These are phyloP conservation scores for Hydraecia micacea DNA, from an alignment of 2,888 invertebrate species.

Conservation along the genomic window DNA sequence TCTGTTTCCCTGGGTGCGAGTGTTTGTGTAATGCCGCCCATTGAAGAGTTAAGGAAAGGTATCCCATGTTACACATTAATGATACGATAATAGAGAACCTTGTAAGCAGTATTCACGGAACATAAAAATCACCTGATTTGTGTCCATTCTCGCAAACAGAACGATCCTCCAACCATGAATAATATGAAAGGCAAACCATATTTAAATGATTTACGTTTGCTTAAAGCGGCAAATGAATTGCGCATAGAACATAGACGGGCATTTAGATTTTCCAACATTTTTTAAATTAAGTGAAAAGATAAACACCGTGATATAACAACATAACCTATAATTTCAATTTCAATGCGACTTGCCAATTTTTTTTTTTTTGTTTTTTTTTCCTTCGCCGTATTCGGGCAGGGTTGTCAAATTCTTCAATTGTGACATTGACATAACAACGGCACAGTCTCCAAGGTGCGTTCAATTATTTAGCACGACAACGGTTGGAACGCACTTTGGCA, in stretches of 20 bases:
- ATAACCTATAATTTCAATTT: conserved; percentile 42
- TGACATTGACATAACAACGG: background rate
- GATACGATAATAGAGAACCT: background rate
- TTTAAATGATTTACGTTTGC: conserved; percentile 78
- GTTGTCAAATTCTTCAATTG: background rate
- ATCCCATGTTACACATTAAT: background rate
- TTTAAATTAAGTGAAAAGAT: conserved; percentile 17
- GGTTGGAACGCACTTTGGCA: background rate
- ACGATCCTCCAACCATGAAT: conserved; percentile 94
- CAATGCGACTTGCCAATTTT: too few species aligned
- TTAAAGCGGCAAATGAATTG: conserved; percentile 76
- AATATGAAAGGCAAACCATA: conserved; percentile 94
- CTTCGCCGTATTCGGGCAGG: too few species aligned
- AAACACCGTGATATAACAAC: conserved; percentile 43
- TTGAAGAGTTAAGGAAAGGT: background rate
- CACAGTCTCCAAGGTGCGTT: background rate
- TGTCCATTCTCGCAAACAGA: conserved; percentile 94
- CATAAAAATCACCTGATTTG: conserved; percentile 90
- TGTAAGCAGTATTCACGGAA: background rate
- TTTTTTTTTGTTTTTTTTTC: too few species aligned
- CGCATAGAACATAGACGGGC: conserved; percentile 63
- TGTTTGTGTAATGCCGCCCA: background rate
- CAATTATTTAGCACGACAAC: background rate
- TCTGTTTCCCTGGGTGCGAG: background rate
- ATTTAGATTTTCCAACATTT: conserved; percentile 63